phyloP scores from a whole-genome alignment of 2,113 vertebrate genomes.

The Aphyosemion australe region DNA sequence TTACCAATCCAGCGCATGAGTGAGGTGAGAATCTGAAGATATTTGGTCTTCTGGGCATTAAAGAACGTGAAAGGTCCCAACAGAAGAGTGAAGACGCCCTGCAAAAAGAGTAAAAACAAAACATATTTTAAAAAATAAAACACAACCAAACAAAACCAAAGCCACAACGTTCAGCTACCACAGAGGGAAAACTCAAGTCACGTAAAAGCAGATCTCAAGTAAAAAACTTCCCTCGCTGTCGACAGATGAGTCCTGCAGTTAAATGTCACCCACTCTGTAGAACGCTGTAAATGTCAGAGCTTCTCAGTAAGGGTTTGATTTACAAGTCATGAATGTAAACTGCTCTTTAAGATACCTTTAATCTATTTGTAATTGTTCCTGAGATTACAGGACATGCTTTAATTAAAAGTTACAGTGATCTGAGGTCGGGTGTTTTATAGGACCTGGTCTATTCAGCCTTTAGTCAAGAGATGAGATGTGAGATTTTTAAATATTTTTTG shows the following conservation, averaged over 20 bases:
- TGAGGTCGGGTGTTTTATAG: neutral
- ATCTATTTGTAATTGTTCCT: neutral
- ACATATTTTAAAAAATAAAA: neutral
- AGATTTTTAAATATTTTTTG: too few relatives aligned
- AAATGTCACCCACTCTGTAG: neutral
- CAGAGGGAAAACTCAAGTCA: neutral
- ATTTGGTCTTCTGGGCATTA: conserved; percentile 98
- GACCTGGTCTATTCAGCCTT: neutral
- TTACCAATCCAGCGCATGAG: conserved; percentile 98
- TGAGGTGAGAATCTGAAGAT: conserved; percentile 96
- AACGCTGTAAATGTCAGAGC: conserved; percentile 1
- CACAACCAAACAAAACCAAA: neutral
- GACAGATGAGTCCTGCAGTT: neutral
- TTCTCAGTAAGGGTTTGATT: neutral
- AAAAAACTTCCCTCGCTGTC: neutral
- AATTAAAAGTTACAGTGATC: neutral
- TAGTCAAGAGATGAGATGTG: neutral
- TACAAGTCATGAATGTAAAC: neutral
- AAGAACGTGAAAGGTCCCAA: conserved; percentile 98
- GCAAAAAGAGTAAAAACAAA: conserved; percentile 24
- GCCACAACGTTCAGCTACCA: too few relatives aligned
- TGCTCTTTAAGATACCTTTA: neutral
- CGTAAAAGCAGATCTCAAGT: neutral
- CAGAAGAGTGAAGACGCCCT: conserved; percentile 87
- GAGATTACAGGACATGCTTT: neutral